Evolutionary conservation across 2,888 invertebrate species (phyloP), one percentile per base, ranked within the genome.

Genomic region (Stegophylla sp.): DNA sequence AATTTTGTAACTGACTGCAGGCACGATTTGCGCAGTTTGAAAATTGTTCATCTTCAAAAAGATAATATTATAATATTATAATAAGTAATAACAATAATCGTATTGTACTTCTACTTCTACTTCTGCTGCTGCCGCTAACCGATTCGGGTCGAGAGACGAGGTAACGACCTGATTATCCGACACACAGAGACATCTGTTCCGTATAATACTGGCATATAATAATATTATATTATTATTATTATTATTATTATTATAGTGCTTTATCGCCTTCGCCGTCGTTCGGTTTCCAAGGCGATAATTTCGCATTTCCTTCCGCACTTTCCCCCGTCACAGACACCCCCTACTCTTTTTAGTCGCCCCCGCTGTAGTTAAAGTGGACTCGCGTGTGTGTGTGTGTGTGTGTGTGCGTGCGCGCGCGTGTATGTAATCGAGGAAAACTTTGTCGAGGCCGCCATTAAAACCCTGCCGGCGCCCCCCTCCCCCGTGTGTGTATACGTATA

Each of bases 401-500:
- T 9, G 48, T 17, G 23, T 23, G 12, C 20, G 3, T 56, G 66
- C 10, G 53, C n/a, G 53, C n/a, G 26, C 3, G 53, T 28, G 77
- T 28, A 43, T 10, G 69, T 71, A 61, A 77, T 71, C 79, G 79
- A 48, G 79, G 69, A 79, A 77, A 79, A 79, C 79, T 79, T 79
- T 79, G 79, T 77, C 76, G 76, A 56, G 76, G 76, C 79, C 79
- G 79, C 79, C 79, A 79, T 79, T 79, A 79, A 79, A 79, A 69
- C n/a, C 56, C 59, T 15, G 56, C 17, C 48, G 26, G 53, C 63
- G 34, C 17, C 15, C 34, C 23, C 28, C 51, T 75, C 51, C n/a
- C 64, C 23, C 64, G 4, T 41, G 63, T 75, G 41, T 63, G 12
- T 53, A 51, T 7, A 43, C 26, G 43, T 23, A 34, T 63, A 63